These are phyloP conservation scores for Calameuta pallipes DNA, from an alignment of 2,888 invertebrate genomes.

Conservation along the genomic window DNA sequence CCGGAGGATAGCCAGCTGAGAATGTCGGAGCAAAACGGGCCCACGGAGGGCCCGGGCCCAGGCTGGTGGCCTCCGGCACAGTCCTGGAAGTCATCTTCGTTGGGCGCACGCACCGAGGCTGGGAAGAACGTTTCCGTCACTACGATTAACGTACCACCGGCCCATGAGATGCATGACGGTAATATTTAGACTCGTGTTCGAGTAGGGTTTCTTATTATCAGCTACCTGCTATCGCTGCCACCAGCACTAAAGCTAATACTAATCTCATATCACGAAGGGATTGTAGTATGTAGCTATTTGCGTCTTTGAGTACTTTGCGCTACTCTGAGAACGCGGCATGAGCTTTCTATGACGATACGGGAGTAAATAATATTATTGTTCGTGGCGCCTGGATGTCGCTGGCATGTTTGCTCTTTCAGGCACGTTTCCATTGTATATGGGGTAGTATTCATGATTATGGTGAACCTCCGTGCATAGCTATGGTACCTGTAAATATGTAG, in stretches of 20 bases:
- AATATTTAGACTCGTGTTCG: constrained; percentile 58
- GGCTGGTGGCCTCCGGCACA: constrained; percentile 60
- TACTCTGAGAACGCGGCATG: neutral
- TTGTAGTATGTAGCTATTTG: neutral
- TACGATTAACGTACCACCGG: constrained; percentile 79
- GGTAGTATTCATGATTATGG: constrained; percentile 31
- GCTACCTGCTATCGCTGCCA: neutral
- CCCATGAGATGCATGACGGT: constrained; percentile 72
- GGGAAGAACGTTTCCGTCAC: constrained; percentile 80
- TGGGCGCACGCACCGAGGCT: constrained; percentile 58
- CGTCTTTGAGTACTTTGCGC: neutral
- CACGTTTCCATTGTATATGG: constrained; percentile 34
- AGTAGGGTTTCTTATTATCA: neutral
- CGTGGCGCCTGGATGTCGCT: constrained; percentile 25
- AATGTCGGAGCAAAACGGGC: constrained; percentile 64
- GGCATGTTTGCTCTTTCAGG: constrained; percentile 41
- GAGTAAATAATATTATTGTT: constrained; percentile 16
- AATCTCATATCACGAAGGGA: neutral
- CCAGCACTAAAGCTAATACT: neutral
- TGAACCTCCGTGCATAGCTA: constrained; percentile 11
- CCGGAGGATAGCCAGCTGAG: constrained; percentile 56
- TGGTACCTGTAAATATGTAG: neutral
- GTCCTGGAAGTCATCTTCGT: constrained; percentile 64
- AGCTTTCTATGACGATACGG: neutral
- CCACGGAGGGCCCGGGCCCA: constrained; percentile 56